Base-by-base conservation (phyloP, 2,888 invertebrate species). In the Trilocha varians region DNA sequence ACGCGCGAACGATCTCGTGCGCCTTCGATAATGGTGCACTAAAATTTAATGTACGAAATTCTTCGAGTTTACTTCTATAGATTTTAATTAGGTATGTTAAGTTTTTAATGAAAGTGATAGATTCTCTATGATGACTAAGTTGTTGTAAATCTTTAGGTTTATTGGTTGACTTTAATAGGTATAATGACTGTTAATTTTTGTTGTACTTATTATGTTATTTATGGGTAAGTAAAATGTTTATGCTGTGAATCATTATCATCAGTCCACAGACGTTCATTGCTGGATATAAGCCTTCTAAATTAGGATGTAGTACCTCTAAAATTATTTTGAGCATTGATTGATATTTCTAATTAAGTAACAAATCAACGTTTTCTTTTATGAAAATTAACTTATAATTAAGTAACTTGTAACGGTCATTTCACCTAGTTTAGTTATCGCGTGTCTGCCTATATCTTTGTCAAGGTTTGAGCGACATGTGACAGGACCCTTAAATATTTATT, bases 401-500 rank as follows among this genome's bases (percentile, higher is more conserved):
- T 11, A 9, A 25, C 11, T 11, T 25, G 8, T 2, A 0, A 4
- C 25, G 25, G 25, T 25, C 25, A 25, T 11, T 11, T 25, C 11
- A 25, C 25, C 11, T 11, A 18, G 18, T 18, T 18, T 8, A 18
- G 18, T 18, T 18, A 18, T 18, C 18, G 8, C 18, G 11, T 25
- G 8, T 25, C 25, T 25, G 25, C 25, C 25, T 25, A 25, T 25
- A 25, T 11, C 11, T 6, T 6, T 32, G 39, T 39, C 44, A 38
- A 16, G 34, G 25, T 25, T 36, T 50, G 51, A 49, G 46, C 47
- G 38, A 58, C 55, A n/a, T n/a, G n/a, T n/a, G 78, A 78, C 78
- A 62, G 64, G 59, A 51, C 63, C 65, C 70, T 73, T 74, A 70
- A 59, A 55, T 61, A 58, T 60, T 58, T 83, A 82, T 84, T 84